These are phyloP conservation scores for Auanema freiburgensis DNA, from an alignment of 2,888 invertebrate species.

Conservation along the genomic window DNA sequence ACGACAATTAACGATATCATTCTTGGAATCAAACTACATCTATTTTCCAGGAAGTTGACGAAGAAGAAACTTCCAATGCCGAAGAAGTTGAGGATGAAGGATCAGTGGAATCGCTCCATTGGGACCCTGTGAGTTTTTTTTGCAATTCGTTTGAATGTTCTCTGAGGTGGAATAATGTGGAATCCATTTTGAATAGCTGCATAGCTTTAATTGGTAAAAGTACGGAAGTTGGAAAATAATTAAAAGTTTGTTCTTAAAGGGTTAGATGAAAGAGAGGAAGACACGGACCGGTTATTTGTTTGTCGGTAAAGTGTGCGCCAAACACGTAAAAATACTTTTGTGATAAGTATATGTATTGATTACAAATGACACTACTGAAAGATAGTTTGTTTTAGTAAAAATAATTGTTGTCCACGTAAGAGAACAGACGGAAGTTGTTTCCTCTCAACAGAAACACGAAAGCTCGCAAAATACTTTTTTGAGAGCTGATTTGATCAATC, in stretches of 20 bases:
- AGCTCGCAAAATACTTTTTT: too few relatives aligned
- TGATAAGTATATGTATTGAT: not conserved
- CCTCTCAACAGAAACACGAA: not conserved
- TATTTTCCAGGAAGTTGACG: conserved; percentile 17
- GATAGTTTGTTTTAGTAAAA: conserved; percentile 1
- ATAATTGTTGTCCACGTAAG: not conserved
- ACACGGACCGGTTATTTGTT: not conserved
- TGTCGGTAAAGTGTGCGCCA: not conserved
- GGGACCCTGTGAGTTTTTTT: conserved; percentile 51
- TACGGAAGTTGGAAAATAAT: conserved; percentile 4
- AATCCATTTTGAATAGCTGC: not conserved
- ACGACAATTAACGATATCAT: too few relatives aligned
- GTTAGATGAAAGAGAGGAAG: too few relatives aligned
- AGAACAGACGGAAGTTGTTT: conserved; percentile 5
- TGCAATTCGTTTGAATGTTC: conserved; percentile 1
- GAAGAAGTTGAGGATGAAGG: conserved; percentile 41
- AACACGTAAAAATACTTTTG: not conserved
- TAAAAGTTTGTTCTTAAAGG: not conserved
- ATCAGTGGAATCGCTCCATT: conserved; percentile 52
- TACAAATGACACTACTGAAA: not conserved
- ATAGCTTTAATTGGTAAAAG: not conserved
- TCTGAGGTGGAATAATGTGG: not conserved
- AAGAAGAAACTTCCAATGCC: conserved; percentile 24
- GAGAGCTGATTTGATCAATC: too few relatives aligned
- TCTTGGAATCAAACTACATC: too few relatives aligned